These are phyloP conservation scores for Eristalis tenax DNA, from an alignment of 2,888 invertebrate genomes.

Conservation along the genomic window DNA sequence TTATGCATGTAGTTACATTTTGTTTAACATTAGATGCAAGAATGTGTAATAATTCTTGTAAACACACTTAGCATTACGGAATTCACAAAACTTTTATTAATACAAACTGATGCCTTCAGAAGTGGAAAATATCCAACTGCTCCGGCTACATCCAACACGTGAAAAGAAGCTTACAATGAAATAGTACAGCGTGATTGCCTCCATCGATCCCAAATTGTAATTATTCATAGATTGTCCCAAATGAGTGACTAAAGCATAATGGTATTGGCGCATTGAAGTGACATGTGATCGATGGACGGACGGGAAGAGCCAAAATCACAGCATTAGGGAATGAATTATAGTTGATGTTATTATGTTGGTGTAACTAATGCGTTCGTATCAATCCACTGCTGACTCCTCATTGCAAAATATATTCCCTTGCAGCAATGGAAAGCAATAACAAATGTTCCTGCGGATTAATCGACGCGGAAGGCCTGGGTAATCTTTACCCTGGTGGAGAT, in stretches of 20 bases:
- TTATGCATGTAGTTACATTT: too few relatives aligned
- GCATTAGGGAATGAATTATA: constrained; percentile 29
- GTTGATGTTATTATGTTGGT: constrained; percentile 49
- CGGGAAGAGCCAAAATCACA: constrained; percentile 28
- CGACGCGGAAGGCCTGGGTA: constrained; percentile 24
- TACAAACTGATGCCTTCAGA: too few relatives aligned
- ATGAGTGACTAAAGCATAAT: constrained; percentile 30
- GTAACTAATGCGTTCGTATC: constrained; percentile 47
- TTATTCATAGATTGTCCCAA: background rate
- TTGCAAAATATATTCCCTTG: background rate
- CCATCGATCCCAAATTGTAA: background rate
- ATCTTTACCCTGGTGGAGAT: constrained; percentile 21
- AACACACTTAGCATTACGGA: too few relatives aligned
- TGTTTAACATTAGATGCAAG: too few relatives aligned
- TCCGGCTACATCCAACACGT: too few relatives aligned
- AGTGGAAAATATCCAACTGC: too few relatives aligned
- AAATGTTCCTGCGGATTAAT: constrained; percentile 37
- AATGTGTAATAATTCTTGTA: too few relatives aligned
- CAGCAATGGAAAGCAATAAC: constrained; percentile 3
- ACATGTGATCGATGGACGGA: constrained; percentile 1
- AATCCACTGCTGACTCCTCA: constrained; percentile 28
- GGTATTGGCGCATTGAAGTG: constrained; percentile 35
- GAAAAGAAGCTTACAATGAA: background rate
- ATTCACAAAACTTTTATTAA: background rate
- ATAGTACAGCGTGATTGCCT: background rate